Evolutionary conservation across 2,888 invertebrate genomes (phyloP).

Genomic region (Lochmaea crataegi): DNA sequence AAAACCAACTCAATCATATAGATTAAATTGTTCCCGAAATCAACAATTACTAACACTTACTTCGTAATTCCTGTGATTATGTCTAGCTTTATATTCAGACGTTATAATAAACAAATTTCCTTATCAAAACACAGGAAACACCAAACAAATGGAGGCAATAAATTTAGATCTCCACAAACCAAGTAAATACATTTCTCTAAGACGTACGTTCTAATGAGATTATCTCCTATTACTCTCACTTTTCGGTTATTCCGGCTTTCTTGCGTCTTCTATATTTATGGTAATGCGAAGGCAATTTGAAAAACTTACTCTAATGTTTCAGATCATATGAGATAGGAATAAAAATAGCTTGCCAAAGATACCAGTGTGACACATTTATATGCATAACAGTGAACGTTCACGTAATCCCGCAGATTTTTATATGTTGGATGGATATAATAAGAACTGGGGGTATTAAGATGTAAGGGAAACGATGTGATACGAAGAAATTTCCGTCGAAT

Average conservation of each 20-base stretch:
- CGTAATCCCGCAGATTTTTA: conserved; percentile 10
- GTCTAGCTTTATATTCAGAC: not conserved
- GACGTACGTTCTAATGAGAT: conserved; percentile 15
- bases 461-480: conserved; percentile 9
- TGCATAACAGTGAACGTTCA: conserved; percentile 32
- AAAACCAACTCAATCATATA: too few species aligned
- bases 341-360: conserved; percentile 39
- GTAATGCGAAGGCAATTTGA: conserved; percentile 37
- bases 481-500: too few species aligned
- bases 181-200: not conserved
- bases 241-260: conserved; percentile 21
- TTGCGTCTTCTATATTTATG: conserved; percentile 38
- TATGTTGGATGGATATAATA: conserved; percentile 4
- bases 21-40: too few species aligned
- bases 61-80: too few species aligned
- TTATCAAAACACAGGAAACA: not conserved
- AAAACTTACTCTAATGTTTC: conserved; percentile 24
- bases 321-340: conserved; percentile 37
- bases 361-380: conserved; percentile 32
- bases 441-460: conserved; percentile 2
- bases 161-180: not conserved
- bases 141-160: not conserved
- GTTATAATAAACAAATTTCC: not conserved
- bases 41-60: too few species aligned
- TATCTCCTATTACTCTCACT: conserved; percentile 21